Base-by-base conservation (phyloP, 2,888 invertebrate genomes). In the Alviniconcha strummeri region DNA sequence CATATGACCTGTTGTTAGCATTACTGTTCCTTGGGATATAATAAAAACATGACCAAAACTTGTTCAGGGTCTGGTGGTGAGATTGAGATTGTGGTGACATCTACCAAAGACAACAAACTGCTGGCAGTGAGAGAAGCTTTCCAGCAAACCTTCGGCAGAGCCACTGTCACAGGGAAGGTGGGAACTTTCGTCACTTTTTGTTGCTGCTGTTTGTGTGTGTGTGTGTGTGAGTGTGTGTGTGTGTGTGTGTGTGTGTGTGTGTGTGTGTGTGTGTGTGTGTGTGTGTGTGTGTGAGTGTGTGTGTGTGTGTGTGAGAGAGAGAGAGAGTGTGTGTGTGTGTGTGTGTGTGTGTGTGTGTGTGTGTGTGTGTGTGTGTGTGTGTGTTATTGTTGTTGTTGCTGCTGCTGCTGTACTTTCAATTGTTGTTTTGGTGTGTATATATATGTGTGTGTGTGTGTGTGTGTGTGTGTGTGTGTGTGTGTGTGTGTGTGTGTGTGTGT, bases 121-220 rank as follows among this genome's bases (percentile, higher is more conserved):
- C 95, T 96, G 88, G 96, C 97, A 4, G 94, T 97, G 17, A 95
- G 97, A 91, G 97, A 97, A 93, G 97, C 97, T 74, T 97, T 97
- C 91, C 97, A 97, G 92, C 94, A 95, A 69, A 95, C 96, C 2
- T 97, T 97, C 94, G 97, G 97, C 5, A 96, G 96, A 93, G 97
- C 96, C 0, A 96, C 96, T 87, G 96, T 97, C 55, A 95, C 87
- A 69, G 92, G 92, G 57, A 88, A 89, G 90, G 93, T 92, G 85
- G 83, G 90, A 82, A 5, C 69, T n/a, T 69, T 11, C 56, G 7
- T 80, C 67, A 69, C 6, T 80, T 54, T 80, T 13, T 64, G 11
- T 64, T 64, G 9, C 64, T 64, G 64, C 15, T 15, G 9, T 9
- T 64, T 72, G 5, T 72, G 52, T 36, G 36, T 36, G 36, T 72